Percentiles rank a stretch among this genome's conserved stretches.
Conservation (phyloP, 2,797 vertebrate genomes). For the Eptatretus atami region DNA sequence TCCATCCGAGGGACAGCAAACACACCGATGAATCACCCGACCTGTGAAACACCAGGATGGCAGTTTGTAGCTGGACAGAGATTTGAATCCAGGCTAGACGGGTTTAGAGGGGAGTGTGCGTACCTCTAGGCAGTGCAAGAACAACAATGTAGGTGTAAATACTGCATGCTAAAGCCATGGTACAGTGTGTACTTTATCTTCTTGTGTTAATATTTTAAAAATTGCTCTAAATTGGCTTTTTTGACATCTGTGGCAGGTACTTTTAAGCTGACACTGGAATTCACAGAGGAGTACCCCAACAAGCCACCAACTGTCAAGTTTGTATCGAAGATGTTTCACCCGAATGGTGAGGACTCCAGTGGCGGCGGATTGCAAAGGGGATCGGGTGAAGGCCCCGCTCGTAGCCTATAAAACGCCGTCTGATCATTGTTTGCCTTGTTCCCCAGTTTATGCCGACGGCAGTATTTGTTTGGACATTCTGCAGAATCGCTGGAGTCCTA, state of each 20-base stretch:
- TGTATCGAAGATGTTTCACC: slow-evolving; percentile 98
- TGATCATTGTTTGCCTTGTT: slow-evolving; percentile 6
- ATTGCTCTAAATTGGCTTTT: slow-evolving; percentile 7
- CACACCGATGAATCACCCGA: no score
- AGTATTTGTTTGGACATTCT: slow-evolving; percentile 99
- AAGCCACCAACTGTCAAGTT: slow-evolving; percentile 95
- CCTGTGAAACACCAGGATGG: no score
- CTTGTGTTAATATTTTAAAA: neutral
- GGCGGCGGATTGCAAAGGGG: no score
- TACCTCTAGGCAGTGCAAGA: no score
- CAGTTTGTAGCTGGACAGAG: no score
- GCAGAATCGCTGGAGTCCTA: slow-evolving; percentile 96
- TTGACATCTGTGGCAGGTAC: slow-evolving; percentile 31
- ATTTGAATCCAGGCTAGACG: no score
- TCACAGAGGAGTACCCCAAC: slow-evolving; percentile 98
- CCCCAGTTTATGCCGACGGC: slow-evolving; percentile 75
- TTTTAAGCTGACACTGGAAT: slow-evolving; percentile 98
- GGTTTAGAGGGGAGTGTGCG: no score
- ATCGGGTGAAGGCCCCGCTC: no score
- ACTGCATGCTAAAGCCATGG: neutral
- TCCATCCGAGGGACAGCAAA: no score
- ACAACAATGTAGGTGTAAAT: no score
- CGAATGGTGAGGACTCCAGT: slow-evolving; percentile 38
- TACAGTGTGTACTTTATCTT: no score
- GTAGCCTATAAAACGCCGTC: no score